Evolutionary conservation across 2,888 invertebrate genomes (phyloP).

Genomic region (Aphidoletes aphidimyza): DNA sequence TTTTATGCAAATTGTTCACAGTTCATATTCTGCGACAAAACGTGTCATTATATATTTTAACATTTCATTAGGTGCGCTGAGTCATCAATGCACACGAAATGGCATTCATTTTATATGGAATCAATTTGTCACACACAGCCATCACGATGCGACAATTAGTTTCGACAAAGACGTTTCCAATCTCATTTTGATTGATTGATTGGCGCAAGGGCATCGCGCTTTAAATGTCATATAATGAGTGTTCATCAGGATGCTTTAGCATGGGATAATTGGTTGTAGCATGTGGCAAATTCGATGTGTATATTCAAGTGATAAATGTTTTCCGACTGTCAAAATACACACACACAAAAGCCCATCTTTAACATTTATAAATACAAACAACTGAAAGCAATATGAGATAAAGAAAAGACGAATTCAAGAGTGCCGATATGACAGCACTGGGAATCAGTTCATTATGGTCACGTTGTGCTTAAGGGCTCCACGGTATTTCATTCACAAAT

Average conservation of each 20-base stretch:
- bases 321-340: constrained; percentile 33
- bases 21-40: not conserved
- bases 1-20: constrained; percentile 9
- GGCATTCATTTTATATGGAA: constrained; percentile 13
- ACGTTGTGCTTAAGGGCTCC: constrained; percentile 47
- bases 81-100: not conserved
- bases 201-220: not conserved
- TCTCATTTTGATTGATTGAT: constrained; percentile 34
- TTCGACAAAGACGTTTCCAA: not conserved
- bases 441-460: constrained; percentile 27
- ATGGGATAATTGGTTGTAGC: constrained; percentile 43
- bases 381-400: no score
- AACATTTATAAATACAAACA: no score
- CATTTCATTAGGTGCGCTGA: not conserved
- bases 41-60: constrained; percentile 12
- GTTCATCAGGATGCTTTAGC: no score
- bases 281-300: constrained; percentile 21
- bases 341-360: no score
- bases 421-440: no score
- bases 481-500: constrained; percentile 29
- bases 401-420: no score
- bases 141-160: not conserved
- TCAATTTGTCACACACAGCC: not conserved
- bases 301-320: not conserved
- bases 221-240: constrained; percentile 1